Conservation (phyloP, 2,888 invertebrate species). For the Oligia latruncula region DNA sequence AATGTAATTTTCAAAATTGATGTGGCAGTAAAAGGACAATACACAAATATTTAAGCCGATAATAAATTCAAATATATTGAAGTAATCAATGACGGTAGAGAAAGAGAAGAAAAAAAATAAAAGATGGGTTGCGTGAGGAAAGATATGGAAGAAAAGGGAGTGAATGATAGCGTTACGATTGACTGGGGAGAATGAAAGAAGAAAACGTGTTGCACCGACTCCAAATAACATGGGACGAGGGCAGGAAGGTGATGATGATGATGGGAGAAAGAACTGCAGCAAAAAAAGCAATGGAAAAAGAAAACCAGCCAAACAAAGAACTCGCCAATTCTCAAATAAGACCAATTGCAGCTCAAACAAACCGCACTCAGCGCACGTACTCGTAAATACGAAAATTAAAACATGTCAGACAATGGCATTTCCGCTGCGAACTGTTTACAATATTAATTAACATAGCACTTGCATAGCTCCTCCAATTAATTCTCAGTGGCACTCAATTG, state of each 20-base stretch:
- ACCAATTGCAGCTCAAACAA: constrained; percentile 38
- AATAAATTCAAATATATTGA: neutral
- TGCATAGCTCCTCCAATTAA: constrained; percentile 63
- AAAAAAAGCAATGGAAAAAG: neutral
- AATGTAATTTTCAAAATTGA: neutral
- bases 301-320: constrained; percentile 18
- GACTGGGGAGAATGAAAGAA: too few species aligned
- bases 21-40: neutral
- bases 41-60: neutral
- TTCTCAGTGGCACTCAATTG: constrained; percentile 60
- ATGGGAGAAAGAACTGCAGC: neutral
- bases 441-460: constrained; percentile 61
- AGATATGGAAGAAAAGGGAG: neutral
- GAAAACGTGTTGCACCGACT: neutral
- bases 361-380: constrained; percentile 2
- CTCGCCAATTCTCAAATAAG: constrained; percentile 11
- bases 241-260: neutral
- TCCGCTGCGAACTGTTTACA: constrained; percentile 65
- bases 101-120: neutral
- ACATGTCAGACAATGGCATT: constrained; percentile 59
- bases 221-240: neutral
- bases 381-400: constrained; percentile 56
- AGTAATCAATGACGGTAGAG: neutral
- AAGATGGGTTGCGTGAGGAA: neutral
- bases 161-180: too few species aligned